phyloP scores from a whole-genome alignment of 2,888 invertebrate genomes.

The Papilio protenor region DNA sequence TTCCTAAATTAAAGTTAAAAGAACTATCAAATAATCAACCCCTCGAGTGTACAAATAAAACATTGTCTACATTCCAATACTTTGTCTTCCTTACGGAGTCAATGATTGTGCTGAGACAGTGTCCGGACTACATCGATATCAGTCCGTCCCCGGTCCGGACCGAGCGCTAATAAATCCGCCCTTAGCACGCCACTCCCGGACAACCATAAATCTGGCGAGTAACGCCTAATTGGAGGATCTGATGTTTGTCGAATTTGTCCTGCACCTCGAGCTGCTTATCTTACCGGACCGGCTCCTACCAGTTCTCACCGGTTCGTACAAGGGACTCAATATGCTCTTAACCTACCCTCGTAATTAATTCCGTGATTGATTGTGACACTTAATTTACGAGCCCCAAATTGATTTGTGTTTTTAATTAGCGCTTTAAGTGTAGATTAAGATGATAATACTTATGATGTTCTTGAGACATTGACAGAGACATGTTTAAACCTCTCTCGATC shows the following conservation, averaged over 20 bases:
- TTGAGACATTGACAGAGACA: not conserved
- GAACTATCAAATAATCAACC: not conserved
- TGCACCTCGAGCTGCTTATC: slow-evolving; percentile 49
- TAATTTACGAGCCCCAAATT: slow-evolving; percentile 37
- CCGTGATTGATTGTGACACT: slow-evolving; percentile 46
- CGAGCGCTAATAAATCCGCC: slow-evolving; percentile 57
- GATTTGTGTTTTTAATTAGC: slow-evolving; percentile 44
- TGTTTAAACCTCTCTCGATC: not conserved
- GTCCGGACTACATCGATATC: slow-evolving; percentile 43
- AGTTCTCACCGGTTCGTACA: slow-evolving; percentile 34
- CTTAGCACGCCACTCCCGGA: slow-evolving; percentile 44
- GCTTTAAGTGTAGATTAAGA: slow-evolving; percentile 18
- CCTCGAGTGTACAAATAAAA: not conserved
- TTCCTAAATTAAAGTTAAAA: not conserved
- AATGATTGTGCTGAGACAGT: slow-evolving; percentile 29
- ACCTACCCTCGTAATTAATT: slow-evolving; percentile 46
- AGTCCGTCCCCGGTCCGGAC: slow-evolving; percentile 47
- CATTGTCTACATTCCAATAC: not conserved
- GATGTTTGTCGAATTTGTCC: slow-evolving; percentile 63
- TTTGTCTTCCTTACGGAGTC: slow-evolving; percentile 20
- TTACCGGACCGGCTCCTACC: slow-evolving; percentile 26
- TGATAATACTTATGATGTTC: slow-evolving; percentile 15
- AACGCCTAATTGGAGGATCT: slow-evolving; percentile 58
- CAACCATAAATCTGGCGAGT: slow-evolving; percentile 57
- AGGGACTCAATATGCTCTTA: slow-evolving; percentile 48